Base-by-base conservation (phyloP, 30 jellyfish, hydroid and myxozoan genomes). In the Turritopsis dohrnii region DNA sequence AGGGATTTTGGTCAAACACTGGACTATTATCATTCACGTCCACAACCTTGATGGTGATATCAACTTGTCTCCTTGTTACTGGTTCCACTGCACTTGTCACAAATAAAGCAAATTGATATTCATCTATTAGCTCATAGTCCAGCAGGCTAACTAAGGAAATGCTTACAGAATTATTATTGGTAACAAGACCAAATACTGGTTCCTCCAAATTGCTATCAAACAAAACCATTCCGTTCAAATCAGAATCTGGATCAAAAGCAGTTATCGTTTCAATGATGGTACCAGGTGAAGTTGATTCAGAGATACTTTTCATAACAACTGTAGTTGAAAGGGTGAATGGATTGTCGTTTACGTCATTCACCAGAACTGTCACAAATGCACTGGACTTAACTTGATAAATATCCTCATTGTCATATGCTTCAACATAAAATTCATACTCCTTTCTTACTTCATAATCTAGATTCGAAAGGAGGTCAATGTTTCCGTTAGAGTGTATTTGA, bases 21-120 rank as follows among this genome's bases (percentile, higher is more conserved):
- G 87, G 87, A 18, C 20, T 26, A 21, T 69, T 26, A 22, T 80
- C 87, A 65, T 80, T 80, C 53, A 80, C 54, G n/a, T 80, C 87
- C 21, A 16, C 17, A n/a, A 80, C 84, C 65, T 85, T 18, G 54
- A 80, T 53, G 21, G 52, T 52, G 18, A 80, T 52, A 25, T 21
- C 18, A 28, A 52, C 26, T 31, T 24, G 18, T 17, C 4, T 65
- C 8, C 21, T 25, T 18, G 26, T 80, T 28, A 24, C 20, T 18
- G 52, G 82, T 25, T 53, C 29, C 17, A n/a, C 41, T 21, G 13
- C 83, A 74, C 65, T 29, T 21, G 72, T 23, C 19, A 29, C 41
- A n/a, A 21, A 9, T 0, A 74, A n/a, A 21, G n/a, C n/a, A 29
- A 26, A 74, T 23, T 23, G 16, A 26, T 23, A 21, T 23, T 21